Evolutionary conservation across 2,113 vertebrate genomes (phyloP), one percentile per base, ranked within the genome.

Genomic region (Gavia stellata): DNA sequence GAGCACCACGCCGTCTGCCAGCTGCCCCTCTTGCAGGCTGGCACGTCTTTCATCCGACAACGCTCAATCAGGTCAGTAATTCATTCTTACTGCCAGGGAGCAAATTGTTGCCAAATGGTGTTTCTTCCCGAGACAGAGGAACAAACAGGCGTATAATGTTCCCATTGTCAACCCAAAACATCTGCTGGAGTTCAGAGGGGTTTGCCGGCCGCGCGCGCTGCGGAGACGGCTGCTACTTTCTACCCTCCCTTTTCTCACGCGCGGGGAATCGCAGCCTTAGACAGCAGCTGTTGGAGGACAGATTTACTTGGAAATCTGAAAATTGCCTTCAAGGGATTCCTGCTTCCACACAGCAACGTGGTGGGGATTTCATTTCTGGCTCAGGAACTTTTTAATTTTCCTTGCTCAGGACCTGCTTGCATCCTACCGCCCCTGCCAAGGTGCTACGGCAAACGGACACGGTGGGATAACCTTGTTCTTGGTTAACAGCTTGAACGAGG

Each of bases 101-200:
- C 13, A 94, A 92, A 88, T 10, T 78, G 91, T 10, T 38, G 90
- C 92, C 85, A 93, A 97, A 87, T 73, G 56, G 28, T 6, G 17
- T 77, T 96, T 88, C 77, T 80, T 84, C 88, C 88, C 5, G 61
- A 94, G 77, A 96, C 61, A 94, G 86, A 93, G 67, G 68, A 55
- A 81, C 38, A 86, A 84, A 66, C 44, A 49, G 63, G 68, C 53
- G 79, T 55, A 71, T 38, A 66, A 70, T 34, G 93, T 86, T 97
- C 81, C 58, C 88, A 45, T 18, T 80, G 72, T 40, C 66, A 87
- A 53, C 85, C 36, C 29, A 25, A 92, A 95, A 82, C 86, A 96
- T 77, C 88, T 93, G 96, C 93, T 72, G 95, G 77, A 47, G 56
- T 49, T 79, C 11, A 0, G 65, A 80, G 53, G 31, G 58, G 49